A percentile compares a stretch with the other conserved stretches of the same genome.
Conservation (phyloP, 2,888 invertebrate genomes). For the Atrina japonica region DNA sequence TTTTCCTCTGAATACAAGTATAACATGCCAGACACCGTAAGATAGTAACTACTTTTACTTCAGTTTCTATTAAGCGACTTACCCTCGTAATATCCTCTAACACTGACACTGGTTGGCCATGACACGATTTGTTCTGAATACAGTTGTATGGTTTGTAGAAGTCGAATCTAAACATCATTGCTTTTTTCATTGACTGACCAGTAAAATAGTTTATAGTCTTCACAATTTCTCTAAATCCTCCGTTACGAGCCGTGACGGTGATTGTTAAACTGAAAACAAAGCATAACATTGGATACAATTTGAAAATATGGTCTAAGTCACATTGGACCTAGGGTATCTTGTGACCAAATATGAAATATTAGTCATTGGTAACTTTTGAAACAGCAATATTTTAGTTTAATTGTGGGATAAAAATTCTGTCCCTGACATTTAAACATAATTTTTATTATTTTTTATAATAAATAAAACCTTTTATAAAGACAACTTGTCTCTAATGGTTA, state of each 20-base stretch:
- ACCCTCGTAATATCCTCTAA: constrained; percentile 23
- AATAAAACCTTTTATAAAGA: too few relatives aligned
- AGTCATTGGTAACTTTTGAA: not conserved
- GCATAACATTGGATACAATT: not conserved
- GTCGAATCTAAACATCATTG: constrained; percentile 22
- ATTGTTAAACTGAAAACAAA: constrained; percentile 26
- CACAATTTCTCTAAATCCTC: constrained; percentile 16
- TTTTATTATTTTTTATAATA: too few relatives aligned
- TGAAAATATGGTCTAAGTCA: not conserved
- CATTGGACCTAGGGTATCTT: not conserved
- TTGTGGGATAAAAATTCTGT: too few relatives aligned
- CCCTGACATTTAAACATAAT: too few relatives aligned
- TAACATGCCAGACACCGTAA: too few relatives aligned
- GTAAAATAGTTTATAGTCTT: not conserved
- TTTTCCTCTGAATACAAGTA: too few relatives aligned
- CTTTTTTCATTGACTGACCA: not conserved
- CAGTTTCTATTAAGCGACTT: too few relatives aligned
- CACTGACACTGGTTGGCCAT: constrained; percentile 1
- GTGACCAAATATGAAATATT: not conserved
- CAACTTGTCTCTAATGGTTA: too few relatives aligned
- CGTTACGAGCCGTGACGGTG: constrained; percentile 12
- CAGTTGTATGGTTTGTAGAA: constrained; percentile 23
- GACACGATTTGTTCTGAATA: not conserved
- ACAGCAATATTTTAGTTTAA: not conserved
- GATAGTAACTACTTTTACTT: too few relatives aligned